Conservation (phyloP, 2,113 vertebrate genomes). For the Stigmatopora nigra region DNA sequence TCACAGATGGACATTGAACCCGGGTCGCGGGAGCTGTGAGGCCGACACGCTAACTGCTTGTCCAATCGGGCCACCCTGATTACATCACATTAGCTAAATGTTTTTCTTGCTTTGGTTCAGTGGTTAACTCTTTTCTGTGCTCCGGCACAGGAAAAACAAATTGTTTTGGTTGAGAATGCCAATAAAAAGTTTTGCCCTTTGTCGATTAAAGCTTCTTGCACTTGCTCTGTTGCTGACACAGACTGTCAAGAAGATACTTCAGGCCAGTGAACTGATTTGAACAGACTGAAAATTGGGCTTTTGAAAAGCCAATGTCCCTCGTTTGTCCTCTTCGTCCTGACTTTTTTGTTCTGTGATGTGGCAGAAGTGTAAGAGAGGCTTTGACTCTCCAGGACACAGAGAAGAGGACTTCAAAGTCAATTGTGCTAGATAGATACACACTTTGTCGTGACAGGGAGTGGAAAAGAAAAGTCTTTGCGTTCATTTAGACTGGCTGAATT, state of each 20-base stretch:
- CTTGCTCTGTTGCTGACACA: constrained; percentile 18
- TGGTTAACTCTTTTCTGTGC: constrained; percentile 1
- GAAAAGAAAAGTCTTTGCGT: constrained; percentile 1
- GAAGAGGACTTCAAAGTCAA: constrained; percentile 40
- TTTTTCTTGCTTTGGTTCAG: background rate
- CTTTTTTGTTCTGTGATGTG: constrained; percentile 9
- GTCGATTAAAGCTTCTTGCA: constrained; percentile 19
- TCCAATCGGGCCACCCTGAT: background rate
- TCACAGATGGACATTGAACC: no score
- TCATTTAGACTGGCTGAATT: background rate
- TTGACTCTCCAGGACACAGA: constrained; percentile 13
- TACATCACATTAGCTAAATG: background rate
- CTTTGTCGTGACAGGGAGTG: background rate
- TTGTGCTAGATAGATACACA: constrained; percentile 26
- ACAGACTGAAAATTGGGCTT: constrained; percentile 5
- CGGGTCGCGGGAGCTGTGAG: no score
- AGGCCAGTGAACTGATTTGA: constrained; percentile 22
- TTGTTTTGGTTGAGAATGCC: background rate
- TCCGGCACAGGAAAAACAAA: background rate
- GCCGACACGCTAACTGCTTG: no score
- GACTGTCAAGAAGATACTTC: constrained; percentile 17
- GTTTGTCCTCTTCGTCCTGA: constrained; percentile 10
- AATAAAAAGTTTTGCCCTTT: constrained; percentile 16
- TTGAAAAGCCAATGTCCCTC: constrained; percentile 17
- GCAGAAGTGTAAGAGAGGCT: constrained; percentile 17